These are phyloP conservation scores for Apodemia arnacis DNA, from an alignment of 2,888 invertebrate genomes.

Conservation along the genomic window DNA sequence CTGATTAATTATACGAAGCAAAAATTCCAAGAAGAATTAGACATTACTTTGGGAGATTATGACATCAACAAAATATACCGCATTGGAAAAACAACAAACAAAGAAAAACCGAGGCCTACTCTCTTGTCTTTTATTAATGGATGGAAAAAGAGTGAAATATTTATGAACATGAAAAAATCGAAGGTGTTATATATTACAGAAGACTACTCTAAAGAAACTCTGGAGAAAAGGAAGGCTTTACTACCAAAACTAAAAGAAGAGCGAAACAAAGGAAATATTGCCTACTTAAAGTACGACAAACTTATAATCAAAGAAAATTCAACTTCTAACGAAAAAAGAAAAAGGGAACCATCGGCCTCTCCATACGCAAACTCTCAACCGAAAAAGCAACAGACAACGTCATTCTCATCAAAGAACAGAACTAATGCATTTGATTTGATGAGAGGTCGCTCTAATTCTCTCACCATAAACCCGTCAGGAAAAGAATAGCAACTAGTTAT, in stretches of 20 bases:
- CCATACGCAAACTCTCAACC: slow-evolving; percentile 49
- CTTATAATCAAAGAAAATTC: too few relatives aligned
- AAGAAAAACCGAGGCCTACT: slow-evolving; percentile 67
- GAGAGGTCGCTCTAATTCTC: slow-evolving; percentile 31
- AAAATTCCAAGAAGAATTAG: too few relatives aligned
- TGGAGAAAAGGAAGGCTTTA: too few relatives aligned
- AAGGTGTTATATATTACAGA: slow-evolving; percentile 72
- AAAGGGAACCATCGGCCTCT: slow-evolving; percentile 67
- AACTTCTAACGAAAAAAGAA: too few relatives aligned
- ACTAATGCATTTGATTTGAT: slow-evolving; percentile 31
- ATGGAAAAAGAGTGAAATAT: slow-evolving; percentile 78
- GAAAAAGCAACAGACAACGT: slow-evolving; percentile 32
- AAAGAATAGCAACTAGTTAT: background rate
- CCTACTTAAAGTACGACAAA: too few relatives aligned
- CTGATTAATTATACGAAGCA: too few relatives aligned
- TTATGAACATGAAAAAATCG: slow-evolving; percentile 50
- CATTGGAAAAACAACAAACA: slow-evolving; percentile 57
- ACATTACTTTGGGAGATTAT: too few relatives aligned
- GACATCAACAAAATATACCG: slow-evolving; percentile 73
- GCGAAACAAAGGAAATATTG: too few relatives aligned
- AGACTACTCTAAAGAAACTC: too few relatives aligned
- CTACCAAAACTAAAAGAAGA: too few relatives aligned
- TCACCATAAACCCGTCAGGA: too few relatives aligned
- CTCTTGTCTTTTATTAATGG: slow-evolving; percentile 55
- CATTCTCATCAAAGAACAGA: slow-evolving; percentile 1